These are phyloP conservation scores for Thyatira batis DNA, from an alignment of 2,888 invertebrate species.

Conservation along the genomic window DNA sequence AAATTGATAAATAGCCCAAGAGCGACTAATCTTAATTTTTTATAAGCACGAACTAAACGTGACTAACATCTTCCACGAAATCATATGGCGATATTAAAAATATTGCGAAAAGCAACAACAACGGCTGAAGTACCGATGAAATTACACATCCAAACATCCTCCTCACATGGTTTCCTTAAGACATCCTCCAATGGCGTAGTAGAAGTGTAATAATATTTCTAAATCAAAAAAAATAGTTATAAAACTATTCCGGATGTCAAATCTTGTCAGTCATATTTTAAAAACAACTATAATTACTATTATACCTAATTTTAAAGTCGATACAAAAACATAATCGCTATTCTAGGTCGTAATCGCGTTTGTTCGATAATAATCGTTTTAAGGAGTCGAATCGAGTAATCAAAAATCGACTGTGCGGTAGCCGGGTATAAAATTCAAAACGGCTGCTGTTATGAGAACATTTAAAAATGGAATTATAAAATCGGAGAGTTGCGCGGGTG, in stretches of 20 bases:
- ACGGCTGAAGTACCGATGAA: slow-evolving; percentile 5
- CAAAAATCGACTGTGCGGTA: slow-evolving; percentile 47
- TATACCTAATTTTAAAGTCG: slow-evolving; percentile 74
- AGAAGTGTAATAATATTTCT: slow-evolving; percentile 45
- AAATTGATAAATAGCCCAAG: slow-evolving; percentile 48
- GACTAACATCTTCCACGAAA: slow-evolving; percentile 38
- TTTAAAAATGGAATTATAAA: slow-evolving; percentile 55
- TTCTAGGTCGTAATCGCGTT: slow-evolving; percentile 57
- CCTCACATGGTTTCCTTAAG: neutral
- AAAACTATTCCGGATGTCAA: slow-evolving; percentile 68
- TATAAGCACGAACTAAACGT: slow-evolving; percentile 34
- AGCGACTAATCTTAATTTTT: slow-evolving; percentile 38
- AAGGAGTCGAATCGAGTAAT: slow-evolving; percentile 23
- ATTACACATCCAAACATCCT: neutral
- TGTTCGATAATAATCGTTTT: slow-evolving; percentile 52
- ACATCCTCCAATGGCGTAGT: slow-evolving; percentile 16
- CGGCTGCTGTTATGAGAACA: slow-evolving; percentile 22
- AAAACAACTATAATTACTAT: slow-evolving; percentile 77
- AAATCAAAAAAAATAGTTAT: slow-evolving; percentile 46
- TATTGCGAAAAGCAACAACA: slow-evolving; percentile 29
- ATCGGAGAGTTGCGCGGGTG: slow-evolving; percentile 49
- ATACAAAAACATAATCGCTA: slow-evolving; percentile 70
- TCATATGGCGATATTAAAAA: slow-evolving; percentile 16
- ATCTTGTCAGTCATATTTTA: slow-evolving; percentile 64
- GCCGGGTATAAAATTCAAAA: slow-evolving; percentile 42